Percentiles rank a stretch among this genome's conserved stretches.
These are phyloP conservation scores for Aphrocallistes beatrix DNA, from an alignment of 37 sponge, comb jelly and placozoan species.

Conservation along the genomic window DNA sequence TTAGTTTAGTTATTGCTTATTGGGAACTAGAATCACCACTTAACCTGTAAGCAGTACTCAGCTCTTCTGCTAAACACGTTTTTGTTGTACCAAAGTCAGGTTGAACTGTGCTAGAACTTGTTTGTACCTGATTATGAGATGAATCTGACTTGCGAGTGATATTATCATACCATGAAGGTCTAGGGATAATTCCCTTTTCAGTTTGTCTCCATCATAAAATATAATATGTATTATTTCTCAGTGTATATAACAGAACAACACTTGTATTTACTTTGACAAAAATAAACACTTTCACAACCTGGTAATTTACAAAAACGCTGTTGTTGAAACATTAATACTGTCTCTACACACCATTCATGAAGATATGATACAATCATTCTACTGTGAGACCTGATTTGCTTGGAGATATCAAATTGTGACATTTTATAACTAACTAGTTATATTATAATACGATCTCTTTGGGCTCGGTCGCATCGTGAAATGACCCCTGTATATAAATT, in stretches of 20 bases:
- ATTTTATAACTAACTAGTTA: background rate
- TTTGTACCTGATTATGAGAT: too few species aligned
- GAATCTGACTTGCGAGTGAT: too few species aligned
- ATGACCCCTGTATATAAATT: too few species aligned
- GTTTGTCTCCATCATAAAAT: background rate
- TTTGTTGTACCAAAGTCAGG: background rate
- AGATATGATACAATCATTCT: background rate
- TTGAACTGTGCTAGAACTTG: too few species aligned
- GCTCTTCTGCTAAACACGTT: background rate
- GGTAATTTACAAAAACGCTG: too few species aligned
- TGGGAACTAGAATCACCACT: background rate
- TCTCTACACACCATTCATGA: slow-evolving; percentile 6
- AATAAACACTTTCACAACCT: background rate
- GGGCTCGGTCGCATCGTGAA: too few species aligned
- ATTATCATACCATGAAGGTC: background rate
- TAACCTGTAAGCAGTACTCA: background rate
- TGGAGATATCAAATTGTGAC: background rate
- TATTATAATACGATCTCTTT: background rate
- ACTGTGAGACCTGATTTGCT: background rate
- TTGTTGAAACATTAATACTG: too few species aligned
- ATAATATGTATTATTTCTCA: background rate
- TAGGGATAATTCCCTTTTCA: background rate
- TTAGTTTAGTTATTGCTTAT: background rate
- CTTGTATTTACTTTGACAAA: background rate
- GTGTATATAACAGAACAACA: background rate